Conservation (phyloP, 2,113 vertebrate genomes). For the Bagarius yarrelli region DNA sequence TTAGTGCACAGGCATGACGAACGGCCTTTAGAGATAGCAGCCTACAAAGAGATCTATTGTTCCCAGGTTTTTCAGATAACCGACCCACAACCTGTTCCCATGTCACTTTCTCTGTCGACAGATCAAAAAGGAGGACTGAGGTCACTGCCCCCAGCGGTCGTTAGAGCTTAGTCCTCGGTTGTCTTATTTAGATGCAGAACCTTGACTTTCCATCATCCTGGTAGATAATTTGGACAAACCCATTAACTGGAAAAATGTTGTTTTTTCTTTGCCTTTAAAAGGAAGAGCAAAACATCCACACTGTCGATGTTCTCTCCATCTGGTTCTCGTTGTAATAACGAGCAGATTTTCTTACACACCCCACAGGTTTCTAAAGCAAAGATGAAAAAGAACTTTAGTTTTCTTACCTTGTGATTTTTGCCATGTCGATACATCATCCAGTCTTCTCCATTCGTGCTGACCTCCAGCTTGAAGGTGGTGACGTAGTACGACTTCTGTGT, state of each 20-base stretch:
- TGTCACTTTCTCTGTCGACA: slow-evolving; percentile 47
- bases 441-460: slow-evolving; percentile 97
- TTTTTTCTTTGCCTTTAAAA: too few species aligned
- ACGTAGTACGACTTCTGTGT: slow-evolving; percentile 91
- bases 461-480: slow-evolving; percentile 92
- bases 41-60: slow-evolving; percentile 67
- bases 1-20: slow-evolving; percentile 55
- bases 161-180: neutral
- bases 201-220: neutral
- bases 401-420: slow-evolving; percentile 93
- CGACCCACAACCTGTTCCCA: slow-evolving; percentile 32
- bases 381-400: neutral
- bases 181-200: neutral
- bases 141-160: slow-evolving; percentile 4
- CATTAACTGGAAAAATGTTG: neutral
- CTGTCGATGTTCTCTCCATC: neutral
- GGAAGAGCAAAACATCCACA: neutral
- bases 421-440: slow-evolving; percentile 98
- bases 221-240: neutral
- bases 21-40: slow-evolving; percentile 60
- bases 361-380: neutral
- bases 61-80: slow-evolving; percentile 58
- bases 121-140: slow-evolving; percentile 29
- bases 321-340: neutral
- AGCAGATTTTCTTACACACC: neutral